Percentiles rank a stretch among this genome's conserved stretches.
phyloP scores from a whole-genome alignment of 2,888 invertebrate genomes.

The Calameuta pallipes region DNA sequence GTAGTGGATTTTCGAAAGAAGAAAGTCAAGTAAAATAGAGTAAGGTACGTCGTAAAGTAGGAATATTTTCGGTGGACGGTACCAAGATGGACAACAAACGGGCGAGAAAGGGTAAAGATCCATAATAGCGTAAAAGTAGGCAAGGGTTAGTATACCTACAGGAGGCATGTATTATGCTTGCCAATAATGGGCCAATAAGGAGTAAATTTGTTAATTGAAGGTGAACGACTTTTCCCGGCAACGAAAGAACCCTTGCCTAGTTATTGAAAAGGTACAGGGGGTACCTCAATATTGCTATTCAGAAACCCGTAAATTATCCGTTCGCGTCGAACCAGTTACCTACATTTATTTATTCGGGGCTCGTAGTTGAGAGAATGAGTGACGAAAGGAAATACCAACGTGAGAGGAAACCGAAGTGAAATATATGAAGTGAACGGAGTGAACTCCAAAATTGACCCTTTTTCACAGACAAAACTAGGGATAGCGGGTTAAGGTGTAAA shows the following conservation, averaged over 20 bases:
- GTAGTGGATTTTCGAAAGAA: background rate
- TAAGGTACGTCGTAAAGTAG: background rate
- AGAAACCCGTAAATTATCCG: constrained; percentile 42
- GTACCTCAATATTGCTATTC: constrained; percentile 22
- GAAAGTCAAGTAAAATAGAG: background rate
- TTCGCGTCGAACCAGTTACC: constrained; percentile 41
- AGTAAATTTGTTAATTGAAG: constrained; percentile 50
- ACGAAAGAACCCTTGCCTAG: constrained; percentile 37
- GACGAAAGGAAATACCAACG: background rate
- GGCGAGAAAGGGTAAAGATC: constrained; percentile 19
- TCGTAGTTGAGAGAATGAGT: constrained; percentile 2
- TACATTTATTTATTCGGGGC: constrained; percentile 23
- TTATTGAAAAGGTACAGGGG: constrained; percentile 22
- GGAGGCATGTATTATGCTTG: background rate
- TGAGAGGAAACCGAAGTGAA: background rate
- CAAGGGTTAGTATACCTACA: background rate
- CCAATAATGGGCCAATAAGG: constrained; percentile 54
- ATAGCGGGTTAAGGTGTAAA: background rate
- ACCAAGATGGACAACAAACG: background rate
- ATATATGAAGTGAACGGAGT: background rate
- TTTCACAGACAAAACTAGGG: background rate
- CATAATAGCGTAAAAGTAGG: background rate
- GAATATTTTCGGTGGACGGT: background rate
- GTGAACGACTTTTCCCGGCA: constrained; percentile 7
- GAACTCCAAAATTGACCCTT: background rate